Evolutionary conservation across 2,797 vertebrate species (phyloP).

Genomic region (Hozukius guyotensis): DNA sequence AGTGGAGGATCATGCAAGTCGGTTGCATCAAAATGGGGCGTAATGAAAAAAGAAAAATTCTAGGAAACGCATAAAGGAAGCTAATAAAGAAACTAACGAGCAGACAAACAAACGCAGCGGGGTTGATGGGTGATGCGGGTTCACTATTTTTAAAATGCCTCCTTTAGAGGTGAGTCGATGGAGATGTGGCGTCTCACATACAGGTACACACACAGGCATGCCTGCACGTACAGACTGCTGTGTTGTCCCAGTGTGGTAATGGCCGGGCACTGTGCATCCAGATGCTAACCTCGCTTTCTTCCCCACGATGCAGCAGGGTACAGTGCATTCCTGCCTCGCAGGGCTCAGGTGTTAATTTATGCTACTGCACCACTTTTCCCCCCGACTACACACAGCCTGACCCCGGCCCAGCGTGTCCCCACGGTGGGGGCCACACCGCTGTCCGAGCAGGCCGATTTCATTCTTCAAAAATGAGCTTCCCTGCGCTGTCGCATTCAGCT

Average conservation of each 20-base stretch:
- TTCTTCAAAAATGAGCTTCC: constrained; percentile 19
- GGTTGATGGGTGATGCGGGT: constrained; percentile 6
- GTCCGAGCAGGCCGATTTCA: constrained; percentile 3
- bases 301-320: constrained; percentile 39
- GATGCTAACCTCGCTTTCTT: constrained; percentile 65
- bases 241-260: constrained; percentile 61
- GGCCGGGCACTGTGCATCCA: constrained; percentile 66
- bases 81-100: constrained; percentile 55
- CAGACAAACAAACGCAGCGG: constrained; percentile 49
- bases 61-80: constrained; percentile 35
- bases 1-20: constrained; percentile 40
- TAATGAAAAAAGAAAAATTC: constrained; percentile 52
- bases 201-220: constrained; percentile 8
- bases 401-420: constrained; percentile 54
- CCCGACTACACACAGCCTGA: constrained; percentile 64
- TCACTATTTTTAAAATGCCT: not conserved
- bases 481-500: not conserved
- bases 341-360: constrained; percentile 82
- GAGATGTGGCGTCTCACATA: not conserved
- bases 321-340: constrained; percentile 41
- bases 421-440: constrained; percentile 11
- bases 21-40: constrained; percentile 43
- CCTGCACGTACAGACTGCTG: constrained; percentile 11
- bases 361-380: constrained; percentile 68
- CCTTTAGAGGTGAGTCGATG: not conserved